Conservation (phyloP, 2,113 vertebrate species). For the Brachypteracias leptosomus region DNA sequence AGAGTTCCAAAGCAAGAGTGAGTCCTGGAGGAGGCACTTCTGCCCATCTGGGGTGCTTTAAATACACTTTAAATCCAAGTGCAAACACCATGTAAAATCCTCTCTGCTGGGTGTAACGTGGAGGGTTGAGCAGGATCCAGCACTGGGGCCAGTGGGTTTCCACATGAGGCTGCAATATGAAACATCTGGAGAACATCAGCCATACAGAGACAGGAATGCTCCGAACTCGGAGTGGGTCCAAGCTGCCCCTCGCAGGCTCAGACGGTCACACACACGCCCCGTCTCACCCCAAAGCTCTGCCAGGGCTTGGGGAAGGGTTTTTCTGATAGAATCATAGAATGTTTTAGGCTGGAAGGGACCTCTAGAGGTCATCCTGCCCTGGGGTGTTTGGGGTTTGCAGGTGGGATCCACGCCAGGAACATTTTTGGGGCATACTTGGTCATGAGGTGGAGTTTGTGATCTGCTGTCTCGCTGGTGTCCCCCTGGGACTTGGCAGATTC, state of each 20-base stretch:
- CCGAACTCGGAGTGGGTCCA: not conserved
- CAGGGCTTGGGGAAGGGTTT: not conserved
- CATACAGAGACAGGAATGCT: slow-evolving; percentile 12
- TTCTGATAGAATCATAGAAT: too few species aligned
- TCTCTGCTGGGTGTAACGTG: not conserved
- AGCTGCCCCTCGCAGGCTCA: not conserved
- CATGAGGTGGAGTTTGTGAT: not conserved
- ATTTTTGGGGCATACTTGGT: not conserved
- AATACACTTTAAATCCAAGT: not conserved
- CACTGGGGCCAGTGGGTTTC: not conserved
- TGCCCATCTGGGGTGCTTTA: not conserved
- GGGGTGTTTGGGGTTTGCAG: not conserved
- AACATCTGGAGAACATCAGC: slow-evolving; percentile 66
- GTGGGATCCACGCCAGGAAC: not conserved
- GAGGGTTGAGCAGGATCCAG: not conserved
- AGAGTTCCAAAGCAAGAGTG: not conserved
- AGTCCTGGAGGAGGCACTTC: not conserved
- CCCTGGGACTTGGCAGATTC: not conserved
- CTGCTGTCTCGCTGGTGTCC: not conserved
- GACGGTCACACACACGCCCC: not conserved
- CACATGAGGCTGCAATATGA: not conserved
- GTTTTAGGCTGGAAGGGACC: too few species aligned
- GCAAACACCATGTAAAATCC: not conserved
- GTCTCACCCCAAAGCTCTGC: not conserved
- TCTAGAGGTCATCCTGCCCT: not conserved